Evolutionary conservation across 1,140 invertebrate genomes (phyloP).

Genomic region (Phymastichus coffea): DNA sequence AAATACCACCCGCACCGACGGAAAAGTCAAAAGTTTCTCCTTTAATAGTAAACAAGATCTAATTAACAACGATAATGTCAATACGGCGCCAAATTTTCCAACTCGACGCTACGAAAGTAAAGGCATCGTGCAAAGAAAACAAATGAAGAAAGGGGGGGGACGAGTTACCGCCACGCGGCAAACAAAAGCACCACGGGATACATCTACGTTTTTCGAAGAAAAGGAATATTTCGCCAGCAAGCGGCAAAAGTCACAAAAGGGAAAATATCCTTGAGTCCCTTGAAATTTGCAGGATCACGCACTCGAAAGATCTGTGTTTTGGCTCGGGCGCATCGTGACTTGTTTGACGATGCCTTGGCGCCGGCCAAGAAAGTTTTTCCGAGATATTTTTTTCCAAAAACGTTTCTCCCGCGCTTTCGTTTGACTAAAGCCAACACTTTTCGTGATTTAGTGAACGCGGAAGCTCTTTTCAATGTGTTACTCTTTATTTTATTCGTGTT

Average conservation of each 20-base stretch:
- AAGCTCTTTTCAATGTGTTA: no score
- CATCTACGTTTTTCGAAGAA: neutral
- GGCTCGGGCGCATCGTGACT: no score
- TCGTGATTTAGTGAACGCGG: no score
- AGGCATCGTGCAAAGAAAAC: slow-evolving; percentile 7
- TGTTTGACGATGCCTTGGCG: no score
- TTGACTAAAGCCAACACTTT: no score
- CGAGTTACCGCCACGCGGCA: neutral
- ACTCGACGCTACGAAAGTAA: no score
- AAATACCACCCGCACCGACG: neutral
- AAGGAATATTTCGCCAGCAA: neutral
- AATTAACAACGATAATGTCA: slow-evolving; percentile 18
- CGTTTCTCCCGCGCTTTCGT: no score
- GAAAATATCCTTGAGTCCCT: neutral
- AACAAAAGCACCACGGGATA: neutral
- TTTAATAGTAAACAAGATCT: neutral
- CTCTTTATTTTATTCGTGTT: no score
- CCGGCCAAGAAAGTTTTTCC: no score
- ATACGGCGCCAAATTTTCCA: neutral
- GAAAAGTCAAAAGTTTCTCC: neutral
- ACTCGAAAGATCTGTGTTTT: slow-evolving; percentile 4
- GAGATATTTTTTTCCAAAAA: no score
- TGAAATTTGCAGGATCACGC: slow-evolving; percentile 24
- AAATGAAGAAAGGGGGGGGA: neutral
- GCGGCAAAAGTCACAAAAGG: slow-evolving; percentile 8